phyloP scores from a whole-genome alignment of 2,888 invertebrate species.

The Baccha elongata region DNA sequence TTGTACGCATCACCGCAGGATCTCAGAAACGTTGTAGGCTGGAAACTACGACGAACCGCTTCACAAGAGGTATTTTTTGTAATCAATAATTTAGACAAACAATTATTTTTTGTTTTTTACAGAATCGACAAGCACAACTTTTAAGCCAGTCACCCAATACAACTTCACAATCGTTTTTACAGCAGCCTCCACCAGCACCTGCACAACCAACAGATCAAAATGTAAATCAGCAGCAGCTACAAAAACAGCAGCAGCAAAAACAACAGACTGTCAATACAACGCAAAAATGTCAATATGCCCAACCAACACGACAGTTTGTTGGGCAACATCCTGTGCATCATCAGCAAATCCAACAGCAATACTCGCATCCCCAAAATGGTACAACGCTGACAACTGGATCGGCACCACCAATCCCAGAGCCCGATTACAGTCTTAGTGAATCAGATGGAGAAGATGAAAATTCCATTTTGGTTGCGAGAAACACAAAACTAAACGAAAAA shows the following conservation, averaged over 20 bases:
- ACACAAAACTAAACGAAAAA: constrained; percentile 84
- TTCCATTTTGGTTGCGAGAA: constrained; percentile 82
- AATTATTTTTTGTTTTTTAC: constrained; percentile 29
- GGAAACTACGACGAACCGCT: constrained; percentile 84
- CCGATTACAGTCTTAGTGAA: constrained; percentile 94
- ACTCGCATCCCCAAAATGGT: constrained; percentile 74
- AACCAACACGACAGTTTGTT: constrained; percentile 78
- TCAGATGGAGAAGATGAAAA: constrained; percentile 89
- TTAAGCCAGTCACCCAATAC: constrained; percentile 47
- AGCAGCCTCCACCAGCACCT: constrained; percentile 70
- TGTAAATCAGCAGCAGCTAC: constrained; percentile 65
- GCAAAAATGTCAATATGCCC: constrained; percentile 83
- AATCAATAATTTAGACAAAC: not conserved
- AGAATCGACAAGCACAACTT: constrained; percentile 75
- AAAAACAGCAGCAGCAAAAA: constrained; percentile 68
- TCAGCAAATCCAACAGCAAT: constrained; percentile 76
- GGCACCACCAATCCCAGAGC: constrained; percentile 94
- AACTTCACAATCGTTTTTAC: constrained; percentile 57
- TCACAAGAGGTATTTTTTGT: constrained; percentile 78
- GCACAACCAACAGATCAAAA: constrained; percentile 67
- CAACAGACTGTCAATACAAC: constrained; percentile 71
- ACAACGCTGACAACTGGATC: constrained; percentile 76
- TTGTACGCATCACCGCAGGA: constrained; percentile 95
- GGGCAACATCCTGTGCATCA: constrained; percentile 79
- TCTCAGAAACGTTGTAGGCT: constrained; percentile 87